A percentile compares a stretch with the other conserved stretches of the same genome.
phyloP scores from a whole-genome alignment of 2,888 invertebrate species.

The Callinectes sapidus region DNA sequence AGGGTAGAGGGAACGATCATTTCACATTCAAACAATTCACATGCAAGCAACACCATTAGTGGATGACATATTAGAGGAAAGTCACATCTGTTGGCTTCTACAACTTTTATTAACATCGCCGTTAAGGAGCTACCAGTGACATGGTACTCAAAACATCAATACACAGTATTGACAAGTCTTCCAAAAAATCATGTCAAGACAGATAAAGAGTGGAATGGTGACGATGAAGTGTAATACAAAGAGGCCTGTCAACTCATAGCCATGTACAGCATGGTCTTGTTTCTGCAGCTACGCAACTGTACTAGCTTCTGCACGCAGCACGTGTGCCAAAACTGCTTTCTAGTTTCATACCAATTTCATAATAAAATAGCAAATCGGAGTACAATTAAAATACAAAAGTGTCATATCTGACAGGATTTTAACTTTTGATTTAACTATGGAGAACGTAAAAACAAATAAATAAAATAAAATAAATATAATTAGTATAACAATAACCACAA shows the following conservation, averaged over 20 bases:
- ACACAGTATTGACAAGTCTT: slow-evolving; percentile 71
- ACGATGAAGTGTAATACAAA: slow-evolving; percentile 63
- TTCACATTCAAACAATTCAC: background rate
- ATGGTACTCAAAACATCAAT: slow-evolving; percentile 71
- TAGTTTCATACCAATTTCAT: background rate
- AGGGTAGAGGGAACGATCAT: background rate
- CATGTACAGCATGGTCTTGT: slow-evolving; percentile 48
- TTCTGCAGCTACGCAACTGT: slow-evolving; percentile 22
- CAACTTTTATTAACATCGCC: slow-evolving; percentile 70
- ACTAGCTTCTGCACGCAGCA: slow-evolving; percentile 17
- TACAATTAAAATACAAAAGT: background rate
- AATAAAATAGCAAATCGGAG: background rate
- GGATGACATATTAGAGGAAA: slow-evolving; percentile 10
- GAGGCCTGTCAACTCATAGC: slow-evolving; percentile 55
- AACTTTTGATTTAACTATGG: background rate
- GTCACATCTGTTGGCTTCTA: slow-evolving; percentile 52
- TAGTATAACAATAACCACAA: background rate
- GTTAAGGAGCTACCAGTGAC: slow-evolving; percentile 68
- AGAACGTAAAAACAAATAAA: background rate
- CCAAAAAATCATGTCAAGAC: slow-evolving; percentile 60
- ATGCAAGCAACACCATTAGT: slow-evolving; percentile 16
- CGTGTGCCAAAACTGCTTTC: background rate
- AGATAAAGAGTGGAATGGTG: slow-evolving; percentile 71
- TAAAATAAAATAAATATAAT: background rate
- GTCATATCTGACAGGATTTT: background rate